phyloP scores from a whole-genome alignment of 2,888 invertebrate species.

The Cremastinae sp. region DNA sequence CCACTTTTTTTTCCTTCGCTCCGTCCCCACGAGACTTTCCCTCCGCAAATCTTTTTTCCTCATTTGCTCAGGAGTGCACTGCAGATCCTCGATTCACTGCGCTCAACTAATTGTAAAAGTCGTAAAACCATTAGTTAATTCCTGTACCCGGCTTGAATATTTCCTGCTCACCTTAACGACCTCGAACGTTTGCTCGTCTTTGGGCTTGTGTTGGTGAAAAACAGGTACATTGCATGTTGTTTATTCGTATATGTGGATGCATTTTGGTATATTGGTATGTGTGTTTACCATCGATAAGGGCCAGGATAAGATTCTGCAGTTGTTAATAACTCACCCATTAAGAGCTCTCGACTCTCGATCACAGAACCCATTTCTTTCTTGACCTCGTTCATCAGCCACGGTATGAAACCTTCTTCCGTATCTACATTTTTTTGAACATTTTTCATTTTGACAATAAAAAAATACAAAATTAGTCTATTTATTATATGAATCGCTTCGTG shows the following conservation, averaged over 20 bases:
- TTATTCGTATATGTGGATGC: too few relatives aligned
- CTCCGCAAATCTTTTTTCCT: not conserved
- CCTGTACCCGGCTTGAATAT: not conserved
- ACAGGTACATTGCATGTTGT: too few relatives aligned
- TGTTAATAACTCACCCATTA: slow-evolving; percentile 83
- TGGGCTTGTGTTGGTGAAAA: not conserved
- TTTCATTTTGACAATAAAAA: not conserved
- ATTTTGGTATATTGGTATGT: too few relatives aligned
- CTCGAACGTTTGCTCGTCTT: not conserved
- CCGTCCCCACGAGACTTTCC: not conserved
- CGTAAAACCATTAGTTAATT: slow-evolving; percentile 32
- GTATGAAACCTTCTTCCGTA: slow-evolving; percentile 90
- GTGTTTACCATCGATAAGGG: too few relatives aligned
- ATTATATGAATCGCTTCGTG: not conserved
- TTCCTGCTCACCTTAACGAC: slow-evolving; percentile 1
- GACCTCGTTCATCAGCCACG: slow-evolving; percentile 93
- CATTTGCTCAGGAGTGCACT: not conserved
- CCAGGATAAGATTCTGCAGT: too few relatives aligned
- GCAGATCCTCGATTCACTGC: not conserved
- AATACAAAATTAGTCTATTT: not conserved
- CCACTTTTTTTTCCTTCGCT: not conserved
- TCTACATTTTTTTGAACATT: slow-evolving; percentile 81
- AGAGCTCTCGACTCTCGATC: slow-evolving; percentile 89
- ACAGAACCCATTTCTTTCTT: slow-evolving; percentile 90
- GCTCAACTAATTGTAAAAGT: slow-evolving; percentile 29